Evolutionary conservation across 2,888 invertebrate genomes (phyloP).

Genomic region (Lamproptera curius): DNA sequence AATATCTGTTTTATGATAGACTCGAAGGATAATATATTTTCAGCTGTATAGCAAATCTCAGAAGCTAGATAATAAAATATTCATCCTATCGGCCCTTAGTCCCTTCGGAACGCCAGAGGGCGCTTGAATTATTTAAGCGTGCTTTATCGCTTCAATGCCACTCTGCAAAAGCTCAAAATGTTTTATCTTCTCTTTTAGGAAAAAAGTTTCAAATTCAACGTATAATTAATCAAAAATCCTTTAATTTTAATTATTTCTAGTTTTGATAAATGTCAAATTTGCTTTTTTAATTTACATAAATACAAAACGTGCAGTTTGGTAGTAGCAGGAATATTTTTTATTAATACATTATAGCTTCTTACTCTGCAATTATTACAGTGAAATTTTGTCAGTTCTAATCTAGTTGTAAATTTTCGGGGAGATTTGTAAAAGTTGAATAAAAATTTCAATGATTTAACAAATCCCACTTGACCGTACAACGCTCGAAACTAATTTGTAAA

Average conservation of each 20-base stretch:
- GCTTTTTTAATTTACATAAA: not conserved
- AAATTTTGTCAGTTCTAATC: no score
- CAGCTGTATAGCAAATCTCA: slow-evolving; percentile 1
- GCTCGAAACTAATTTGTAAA: no score
- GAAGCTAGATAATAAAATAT: slow-evolving; percentile 16
- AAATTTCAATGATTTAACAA: no score
- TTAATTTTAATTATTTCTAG: not conserved
- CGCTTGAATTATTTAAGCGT: slow-evolving; percentile 17
- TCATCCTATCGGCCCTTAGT: slow-evolving; percentile 12
- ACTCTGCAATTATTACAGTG: no score
- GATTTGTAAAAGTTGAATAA: no score
- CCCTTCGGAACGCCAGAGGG: slow-evolving; percentile 15
- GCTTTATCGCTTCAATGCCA: slow-evolving; percentile 13
- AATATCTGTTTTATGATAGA: no score
- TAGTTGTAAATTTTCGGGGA: no score
- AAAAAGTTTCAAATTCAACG: no score
- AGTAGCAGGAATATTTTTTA: not conserved
- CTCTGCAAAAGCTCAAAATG: not conserved
- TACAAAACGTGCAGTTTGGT: not conserved
- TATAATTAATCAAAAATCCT: no score
- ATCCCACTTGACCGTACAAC: no score
- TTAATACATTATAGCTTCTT: no score
- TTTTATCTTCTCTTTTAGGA: no score
- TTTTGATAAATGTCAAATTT: not conserved
- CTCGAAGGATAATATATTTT: not conserved